phyloP scores from a whole-genome alignment of 2,888 invertebrate genomes.

The Melieria crassipennis region DNA sequence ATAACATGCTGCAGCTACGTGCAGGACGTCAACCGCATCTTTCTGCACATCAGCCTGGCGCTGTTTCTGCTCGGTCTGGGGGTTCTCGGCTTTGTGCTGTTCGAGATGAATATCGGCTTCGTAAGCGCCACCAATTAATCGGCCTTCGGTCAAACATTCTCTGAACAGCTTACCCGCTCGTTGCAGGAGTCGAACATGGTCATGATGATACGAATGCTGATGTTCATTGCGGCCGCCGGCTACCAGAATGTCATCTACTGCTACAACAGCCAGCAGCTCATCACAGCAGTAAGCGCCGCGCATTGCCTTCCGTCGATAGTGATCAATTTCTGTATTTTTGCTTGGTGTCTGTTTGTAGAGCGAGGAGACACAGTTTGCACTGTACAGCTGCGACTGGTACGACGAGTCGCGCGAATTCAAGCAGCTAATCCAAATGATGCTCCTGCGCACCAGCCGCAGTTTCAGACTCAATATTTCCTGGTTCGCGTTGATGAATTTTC shows the following conservation, averaged over 20 bases:
- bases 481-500: too few species aligned
- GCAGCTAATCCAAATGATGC: too few species aligned
- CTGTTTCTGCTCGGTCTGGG: conserved; percentile 12
- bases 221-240: conserved; percentile 52
- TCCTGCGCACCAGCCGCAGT: too few species aligned
- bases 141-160: too few species aligned
- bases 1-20: background rate
- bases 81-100: background rate
- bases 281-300: background rate
- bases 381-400: too few species aligned
- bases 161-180: too few species aligned
- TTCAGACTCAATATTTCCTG: too few species aligned
- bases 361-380: conserved; percentile 7
- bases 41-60: conserved; percentile 3
- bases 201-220: conserved; percentile 52
- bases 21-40: conserved; percentile 2
- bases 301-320: too few species aligned
- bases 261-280: conserved; percentile 55
- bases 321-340: too few species aligned
- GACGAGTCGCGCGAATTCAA: too few species aligned
- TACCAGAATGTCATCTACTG: conserved; percentile 57
- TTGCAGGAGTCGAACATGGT: conserved; percentile 39
- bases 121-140: too few species aligned
- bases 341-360: conserved; percentile 40
- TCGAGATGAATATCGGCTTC: too few species aligned